These are phyloP conservation scores for Rhabdornis inornatus DNA, from an alignment of 2,113 vertebrate species.

Conservation along the genomic window DNA sequence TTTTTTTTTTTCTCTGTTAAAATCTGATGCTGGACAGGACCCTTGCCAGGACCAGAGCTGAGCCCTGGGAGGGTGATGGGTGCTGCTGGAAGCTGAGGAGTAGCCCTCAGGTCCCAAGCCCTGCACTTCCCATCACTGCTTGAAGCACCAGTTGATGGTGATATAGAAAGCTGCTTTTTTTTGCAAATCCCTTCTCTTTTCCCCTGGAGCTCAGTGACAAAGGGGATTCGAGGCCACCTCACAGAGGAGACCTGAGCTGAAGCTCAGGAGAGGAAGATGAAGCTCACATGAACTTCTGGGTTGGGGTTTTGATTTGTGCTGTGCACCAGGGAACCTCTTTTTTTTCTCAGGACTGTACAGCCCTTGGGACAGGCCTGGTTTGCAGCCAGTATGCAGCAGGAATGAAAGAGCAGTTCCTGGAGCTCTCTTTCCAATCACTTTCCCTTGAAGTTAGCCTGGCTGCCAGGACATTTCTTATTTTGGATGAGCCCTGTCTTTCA, in stretches of 20 bases:
- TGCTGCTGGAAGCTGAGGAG: not conserved
- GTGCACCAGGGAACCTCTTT: not conserved
- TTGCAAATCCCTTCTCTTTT: not conserved
- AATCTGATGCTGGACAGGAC: not conserved
- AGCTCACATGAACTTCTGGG: not conserved
- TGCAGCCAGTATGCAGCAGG: not conserved
- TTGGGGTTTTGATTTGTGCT: not conserved
- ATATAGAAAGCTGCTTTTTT: not conserved
- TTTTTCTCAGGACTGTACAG: not conserved
- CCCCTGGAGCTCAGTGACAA: not conserved
- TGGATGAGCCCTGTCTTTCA: not conserved
- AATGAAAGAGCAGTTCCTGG: not conserved
- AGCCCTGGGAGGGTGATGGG: not conserved
- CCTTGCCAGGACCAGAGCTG: not conserved
- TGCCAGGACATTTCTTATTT: not conserved
- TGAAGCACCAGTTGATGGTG: not conserved
- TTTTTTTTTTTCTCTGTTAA: not conserved
- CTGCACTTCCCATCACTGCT: not conserved
- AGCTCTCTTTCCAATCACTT: not conserved
- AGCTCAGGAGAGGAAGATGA: not conserved
- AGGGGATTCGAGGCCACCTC: not conserved
- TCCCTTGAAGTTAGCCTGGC: not conserved
- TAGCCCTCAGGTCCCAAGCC: not conserved
- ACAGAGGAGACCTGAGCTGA: not conserved
- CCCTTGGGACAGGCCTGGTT: not conserved